Conservation (phyloP, 1,140 invertebrate genomes). For the Platorchestia sp. region DNA sequence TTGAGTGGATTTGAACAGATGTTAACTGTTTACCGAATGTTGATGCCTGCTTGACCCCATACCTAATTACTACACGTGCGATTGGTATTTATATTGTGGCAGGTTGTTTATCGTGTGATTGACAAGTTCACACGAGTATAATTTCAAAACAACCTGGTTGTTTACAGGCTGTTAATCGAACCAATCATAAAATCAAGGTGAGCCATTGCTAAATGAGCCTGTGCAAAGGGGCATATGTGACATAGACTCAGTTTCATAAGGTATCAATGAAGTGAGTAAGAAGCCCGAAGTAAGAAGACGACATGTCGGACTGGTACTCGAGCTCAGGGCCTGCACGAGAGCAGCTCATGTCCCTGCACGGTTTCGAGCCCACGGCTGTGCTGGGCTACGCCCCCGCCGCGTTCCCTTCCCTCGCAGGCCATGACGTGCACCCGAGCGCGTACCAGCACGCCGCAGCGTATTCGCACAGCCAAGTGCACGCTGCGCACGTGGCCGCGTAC, state of each 20-base stretch:
- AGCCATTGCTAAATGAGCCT: no score
- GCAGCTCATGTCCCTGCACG: background rate
- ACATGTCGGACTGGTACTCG: slow-evolving; percentile 24
- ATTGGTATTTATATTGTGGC: no score
- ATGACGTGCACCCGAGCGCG: background rate
- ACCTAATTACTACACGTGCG: no score
- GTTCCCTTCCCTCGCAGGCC: background rate
- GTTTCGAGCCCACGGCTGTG: slow-evolving; percentile 17
- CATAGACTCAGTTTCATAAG: background rate
- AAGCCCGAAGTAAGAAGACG: background rate
- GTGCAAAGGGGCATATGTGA: no score
- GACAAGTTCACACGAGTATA: no score
- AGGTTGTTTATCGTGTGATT: no score
- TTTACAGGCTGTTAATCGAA: no score
- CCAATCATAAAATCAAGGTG: no score
- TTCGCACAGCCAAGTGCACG: slow-evolving; percentile 17
- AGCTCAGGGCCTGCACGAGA: background rate
- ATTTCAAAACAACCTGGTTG: no score
- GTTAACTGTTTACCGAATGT: no score
- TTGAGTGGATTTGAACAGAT: no score
- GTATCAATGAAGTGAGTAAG: background rate
- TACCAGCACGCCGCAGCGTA: slow-evolving; percentile 39
- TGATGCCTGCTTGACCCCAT: no score
- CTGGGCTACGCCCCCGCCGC: slow-evolving; percentile 19
- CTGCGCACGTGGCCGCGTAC: slow-evolving; percentile 24